These are phyloP conservation scores for Sinocyclocheilus anophthalmus DNA, from an alignment of 2,113 vertebrate species.

Conservation along the genomic window DNA sequence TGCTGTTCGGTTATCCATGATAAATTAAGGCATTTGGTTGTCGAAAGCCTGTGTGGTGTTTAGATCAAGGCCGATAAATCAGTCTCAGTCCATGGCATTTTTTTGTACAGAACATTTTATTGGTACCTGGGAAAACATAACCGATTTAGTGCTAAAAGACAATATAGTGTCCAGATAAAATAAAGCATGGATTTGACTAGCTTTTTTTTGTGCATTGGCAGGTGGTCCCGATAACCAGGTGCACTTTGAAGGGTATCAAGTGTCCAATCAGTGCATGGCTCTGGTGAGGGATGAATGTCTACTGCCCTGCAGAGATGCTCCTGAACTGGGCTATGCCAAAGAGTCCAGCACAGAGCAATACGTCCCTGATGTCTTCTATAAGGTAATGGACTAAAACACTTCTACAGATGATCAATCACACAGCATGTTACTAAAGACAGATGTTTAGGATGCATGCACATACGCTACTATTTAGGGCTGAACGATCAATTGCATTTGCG, in stretches of 20 bases:
- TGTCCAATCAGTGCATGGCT: conserved; percentile 99
- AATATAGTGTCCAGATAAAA: background rate
- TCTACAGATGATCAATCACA: background rate
- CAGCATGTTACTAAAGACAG: background rate
- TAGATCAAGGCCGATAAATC: background rate
- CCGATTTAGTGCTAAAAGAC: background rate
- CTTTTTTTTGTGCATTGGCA: conserved; percentile 61
- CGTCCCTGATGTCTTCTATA: conserved; percentile 96
- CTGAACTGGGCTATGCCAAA: conserved; percentile 94
- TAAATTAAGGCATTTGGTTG: background rate
- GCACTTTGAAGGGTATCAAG: conserved; percentile 98
- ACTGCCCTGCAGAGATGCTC: conserved; percentile 90
- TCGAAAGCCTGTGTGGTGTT: background rate
- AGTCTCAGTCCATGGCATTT: background rate
- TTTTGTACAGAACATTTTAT: background rate
- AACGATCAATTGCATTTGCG: too few relatives aligned
- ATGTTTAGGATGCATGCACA: background rate
- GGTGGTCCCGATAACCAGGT: conserved; percentile 99
- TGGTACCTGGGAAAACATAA: background rate
- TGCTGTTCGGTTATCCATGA: background rate
- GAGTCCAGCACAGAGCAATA: conserved; percentile 98
- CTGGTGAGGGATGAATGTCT: conserved; percentile 94
- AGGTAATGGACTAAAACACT: conserved; percentile 73
- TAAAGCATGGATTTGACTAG: background rate
- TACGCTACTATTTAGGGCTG: background rate